Evolutionary conservation across 1,140 invertebrate species (phyloP).

Genomic region (Drosophila gunungcola): DNA sequence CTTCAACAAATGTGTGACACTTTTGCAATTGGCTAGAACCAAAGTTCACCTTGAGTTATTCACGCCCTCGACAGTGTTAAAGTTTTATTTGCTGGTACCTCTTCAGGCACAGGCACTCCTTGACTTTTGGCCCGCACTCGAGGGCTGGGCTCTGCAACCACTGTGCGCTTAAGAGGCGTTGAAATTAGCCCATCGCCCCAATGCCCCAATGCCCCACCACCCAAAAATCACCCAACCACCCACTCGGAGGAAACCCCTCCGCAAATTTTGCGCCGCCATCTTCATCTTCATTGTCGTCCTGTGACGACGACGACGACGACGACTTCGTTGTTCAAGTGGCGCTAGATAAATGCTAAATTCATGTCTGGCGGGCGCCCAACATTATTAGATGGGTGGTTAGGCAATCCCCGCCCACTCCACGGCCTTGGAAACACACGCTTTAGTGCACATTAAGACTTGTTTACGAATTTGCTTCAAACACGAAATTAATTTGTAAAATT

Average conservation of each 20-base stretch:
- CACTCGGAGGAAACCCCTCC: background rate
- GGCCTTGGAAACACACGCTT: constrained; percentile 64
- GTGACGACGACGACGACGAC: background rate
- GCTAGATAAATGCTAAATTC: constrained; percentile 82
- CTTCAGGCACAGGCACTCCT: constrained; percentile 29
- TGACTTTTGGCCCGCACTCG: constrained; percentile 32
- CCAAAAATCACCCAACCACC: background rate
- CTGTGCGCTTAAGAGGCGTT: constrained; percentile 77
- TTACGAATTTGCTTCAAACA: constrained; percentile 80
- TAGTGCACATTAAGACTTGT: constrained; percentile 81
- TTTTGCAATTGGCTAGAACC: background rate
- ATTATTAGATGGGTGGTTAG: constrained; percentile 65
- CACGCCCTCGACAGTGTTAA: background rate
- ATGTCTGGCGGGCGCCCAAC: constrained; percentile 76
- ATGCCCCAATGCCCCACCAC: constrained; percentile 2
- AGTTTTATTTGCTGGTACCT: constrained; percentile 9
- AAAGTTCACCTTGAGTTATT: constrained; percentile 8
- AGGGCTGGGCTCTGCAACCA: constrained; percentile 41
- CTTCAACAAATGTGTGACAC: background rate
- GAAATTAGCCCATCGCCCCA: constrained; percentile 64
- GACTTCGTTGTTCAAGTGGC: constrained; percentile 67
- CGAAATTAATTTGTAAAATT: constrained; percentile 82
- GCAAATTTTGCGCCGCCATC: constrained; percentile 25
- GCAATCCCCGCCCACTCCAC: constrained; percentile 4
- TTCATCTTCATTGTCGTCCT: constrained; percentile 51